Percentiles rank a stretch among this genome's conserved stretches.
These are phyloP conservation scores for Drosophila falleni DNA, from an alignment of 2,888 invertebrate genomes.

Conservation along the genomic window DNA sequence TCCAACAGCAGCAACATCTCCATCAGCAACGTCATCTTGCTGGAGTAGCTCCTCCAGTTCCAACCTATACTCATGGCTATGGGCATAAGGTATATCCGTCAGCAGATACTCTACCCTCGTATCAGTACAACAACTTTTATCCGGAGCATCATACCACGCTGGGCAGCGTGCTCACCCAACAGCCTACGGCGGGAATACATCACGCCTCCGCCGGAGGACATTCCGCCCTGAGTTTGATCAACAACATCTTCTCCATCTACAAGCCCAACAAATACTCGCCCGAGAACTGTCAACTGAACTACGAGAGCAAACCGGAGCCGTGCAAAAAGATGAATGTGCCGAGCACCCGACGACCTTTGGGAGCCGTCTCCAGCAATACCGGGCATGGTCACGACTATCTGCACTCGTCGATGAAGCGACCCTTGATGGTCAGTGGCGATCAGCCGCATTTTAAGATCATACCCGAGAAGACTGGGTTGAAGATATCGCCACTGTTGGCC, in stretches of 20 bases:
- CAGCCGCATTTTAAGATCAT: conserved; percentile 86
- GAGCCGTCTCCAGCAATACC: conserved; percentile 65
- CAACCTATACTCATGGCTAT: conserved; percentile 58
- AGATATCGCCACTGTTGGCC: conserved; percentile 86
- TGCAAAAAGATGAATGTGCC: conserved; percentile 86
- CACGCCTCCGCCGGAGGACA: conserved; percentile 82
- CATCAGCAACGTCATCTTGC: too few species aligned
- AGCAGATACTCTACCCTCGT: conserved; percentile 82
- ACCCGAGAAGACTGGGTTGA: conserved; percentile 87
- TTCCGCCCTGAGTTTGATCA: conserved; percentile 85
- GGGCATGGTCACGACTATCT: conserved; percentile 82
- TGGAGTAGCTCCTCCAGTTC: too few species aligned
- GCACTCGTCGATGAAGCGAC: conserved; percentile 86
- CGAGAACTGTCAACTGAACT: conserved; percentile 85
- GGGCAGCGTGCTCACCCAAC: conserved; percentile 79
- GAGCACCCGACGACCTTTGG: conserved; percentile 84
- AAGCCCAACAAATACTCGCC: conserved; percentile 86
- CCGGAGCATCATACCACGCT: conserved; percentile 80
- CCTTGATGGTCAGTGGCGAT: conserved; percentile 87
- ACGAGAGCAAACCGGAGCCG: conserved; percentile 84
- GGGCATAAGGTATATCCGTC: conserved; percentile 84
- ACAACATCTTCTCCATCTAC: conserved; percentile 85
- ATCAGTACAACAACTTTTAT: conserved; percentile 85
- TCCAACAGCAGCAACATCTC: too few species aligned
- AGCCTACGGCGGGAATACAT: conserved; percentile 77